Conservation (phyloP, 2,888 invertebrate species). For the Cheilosia scutellata region DNA sequence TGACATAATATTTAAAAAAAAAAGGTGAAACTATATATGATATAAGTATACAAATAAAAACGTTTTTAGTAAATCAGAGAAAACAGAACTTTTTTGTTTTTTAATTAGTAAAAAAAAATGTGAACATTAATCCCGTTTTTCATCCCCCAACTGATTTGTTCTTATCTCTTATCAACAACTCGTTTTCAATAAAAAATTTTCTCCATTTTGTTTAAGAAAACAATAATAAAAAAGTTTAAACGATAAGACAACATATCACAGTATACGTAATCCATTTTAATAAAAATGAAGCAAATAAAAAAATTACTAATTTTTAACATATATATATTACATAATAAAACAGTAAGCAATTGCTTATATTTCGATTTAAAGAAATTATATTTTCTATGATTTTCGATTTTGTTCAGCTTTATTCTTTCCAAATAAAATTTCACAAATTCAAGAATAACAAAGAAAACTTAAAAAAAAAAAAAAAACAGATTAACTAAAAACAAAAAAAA, state of each 20-base stretch:
- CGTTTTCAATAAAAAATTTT: background rate
- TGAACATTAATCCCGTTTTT: background rate
- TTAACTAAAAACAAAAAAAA: slow-evolving; percentile 62
- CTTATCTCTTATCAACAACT: background rate
- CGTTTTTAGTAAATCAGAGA: slow-evolving; percentile 58
- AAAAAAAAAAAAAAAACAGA: slow-evolving; percentile 9
- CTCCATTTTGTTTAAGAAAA: slow-evolving; percentile 18
- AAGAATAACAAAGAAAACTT: slow-evolving; percentile 37
- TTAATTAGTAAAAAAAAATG: slow-evolving; percentile 17
- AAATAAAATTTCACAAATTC: slow-evolving; percentile 38
- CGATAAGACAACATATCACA: slow-evolving; percentile 76
- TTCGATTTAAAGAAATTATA: slow-evolving; percentile 6
- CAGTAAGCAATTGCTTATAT: slow-evolving; percentile 5
- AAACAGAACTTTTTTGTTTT: slow-evolving; percentile 7
- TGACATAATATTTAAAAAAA: slow-evolving; percentile 65
- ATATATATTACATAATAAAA: background rate
- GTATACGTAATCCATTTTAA: slow-evolving; percentile 74
- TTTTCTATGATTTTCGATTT: slow-evolving; percentile 19
- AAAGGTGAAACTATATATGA: slow-evolving; percentile 49
- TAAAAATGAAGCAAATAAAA: slow-evolving; percentile 21
- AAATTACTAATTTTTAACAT: slow-evolving; percentile 31
- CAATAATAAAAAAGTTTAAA: slow-evolving; percentile 42
- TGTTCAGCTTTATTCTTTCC: slow-evolving; percentile 24
- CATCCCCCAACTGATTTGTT: background rate
- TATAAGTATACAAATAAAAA: slow-evolving; percentile 63